Evolutionary conservation across 1,140 invertebrate genomes (phyloP).

Genomic region (Euura lappo): DNA sequence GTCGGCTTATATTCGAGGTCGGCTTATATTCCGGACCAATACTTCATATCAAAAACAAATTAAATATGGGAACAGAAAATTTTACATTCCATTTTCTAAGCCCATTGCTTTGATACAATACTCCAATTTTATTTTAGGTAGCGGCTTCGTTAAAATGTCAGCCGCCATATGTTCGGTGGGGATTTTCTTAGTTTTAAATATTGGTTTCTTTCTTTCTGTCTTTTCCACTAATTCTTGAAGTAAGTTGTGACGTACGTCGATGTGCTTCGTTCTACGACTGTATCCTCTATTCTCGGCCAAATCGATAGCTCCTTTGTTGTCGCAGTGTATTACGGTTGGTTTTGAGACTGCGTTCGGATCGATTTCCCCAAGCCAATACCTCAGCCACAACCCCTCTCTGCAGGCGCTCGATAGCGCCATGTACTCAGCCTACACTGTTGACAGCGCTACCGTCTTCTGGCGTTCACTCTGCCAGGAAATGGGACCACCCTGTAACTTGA

Average conservation of each 20-base stretch:
- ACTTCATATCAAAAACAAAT: too few species aligned
- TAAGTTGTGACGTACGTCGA: slow-evolving; percentile 24
- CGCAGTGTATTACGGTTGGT: slow-evolving; percentile 22
- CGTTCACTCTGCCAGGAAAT: slow-evolving; percentile 15
- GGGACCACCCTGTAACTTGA: not conserved
- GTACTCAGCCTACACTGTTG: slow-evolving; percentile 48
- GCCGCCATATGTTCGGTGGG: too few species aligned
- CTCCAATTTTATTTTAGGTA: too few species aligned
- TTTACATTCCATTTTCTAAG: too few species aligned
- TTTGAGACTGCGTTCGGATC: not conserved
- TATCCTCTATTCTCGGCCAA: slow-evolving; percentile 27
- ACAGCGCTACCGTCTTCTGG: slow-evolving; percentile 27
- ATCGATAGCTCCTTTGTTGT: slow-evolving; percentile 34
- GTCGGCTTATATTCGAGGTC: too few species aligned
- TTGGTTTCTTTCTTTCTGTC: too few species aligned
- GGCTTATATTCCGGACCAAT: too few species aligned
- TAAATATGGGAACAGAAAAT: too few species aligned
- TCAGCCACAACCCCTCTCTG: slow-evolving; percentile 20
- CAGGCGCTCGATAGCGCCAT: slow-evolving; percentile 31
- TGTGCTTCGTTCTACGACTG: slow-evolving; percentile 32
- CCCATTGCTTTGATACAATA: too few species aligned
- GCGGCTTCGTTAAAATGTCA: too few species aligned
- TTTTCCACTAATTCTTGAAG: too few species aligned
- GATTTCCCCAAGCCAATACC: not conserved
- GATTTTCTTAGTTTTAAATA: too few species aligned